phyloP scores from a whole-genome alignment of 2,113 vertebrate genomes.

The Lonchura striata region DNA sequence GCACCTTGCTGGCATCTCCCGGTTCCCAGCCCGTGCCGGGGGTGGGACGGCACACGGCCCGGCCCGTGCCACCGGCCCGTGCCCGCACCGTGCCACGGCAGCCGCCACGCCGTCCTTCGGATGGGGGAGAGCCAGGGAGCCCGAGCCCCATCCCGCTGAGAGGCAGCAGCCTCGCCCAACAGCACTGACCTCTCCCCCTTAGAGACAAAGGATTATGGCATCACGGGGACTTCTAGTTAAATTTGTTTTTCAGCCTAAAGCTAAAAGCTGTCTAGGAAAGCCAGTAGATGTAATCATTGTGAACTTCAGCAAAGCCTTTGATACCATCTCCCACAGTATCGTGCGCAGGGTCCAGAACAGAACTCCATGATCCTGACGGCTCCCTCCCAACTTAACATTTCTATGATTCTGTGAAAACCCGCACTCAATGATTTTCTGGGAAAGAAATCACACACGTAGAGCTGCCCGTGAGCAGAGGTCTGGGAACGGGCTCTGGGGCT shows the following conservation, averaged over 20 bases:
- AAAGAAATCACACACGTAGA: rapidly evolving
- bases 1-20: conserved; percentile 7
- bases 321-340: background rate
- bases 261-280: background rate
- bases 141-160: rapidly evolving
- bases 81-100: rapidly evolving
- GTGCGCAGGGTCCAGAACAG: rapidly evolving
- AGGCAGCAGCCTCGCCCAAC: rapidly evolving
- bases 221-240: rapidly evolving
- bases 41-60: background rate
- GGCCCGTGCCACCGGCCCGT: background rate
- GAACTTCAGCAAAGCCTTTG: background rate
- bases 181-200: rapidly evolving
- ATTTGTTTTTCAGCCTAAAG: background rate
- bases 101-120: rapidly evolving
- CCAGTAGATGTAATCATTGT: background rate
- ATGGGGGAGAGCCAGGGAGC: too few relatives aligned
- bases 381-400: background rate
- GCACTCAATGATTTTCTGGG: background rate
- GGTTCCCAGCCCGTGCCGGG: background rate
- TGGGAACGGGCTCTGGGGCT: background rate
- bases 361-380: rapidly evolving
- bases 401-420: background rate
- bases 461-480: rapidly evolving
- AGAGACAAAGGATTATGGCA: background rate